Evolutionary conservation across 2,113 vertebrate genomes (phyloP), one percentile per base, ranked within the genome.

Genomic region (Rhabdornis inornatus): DNA sequence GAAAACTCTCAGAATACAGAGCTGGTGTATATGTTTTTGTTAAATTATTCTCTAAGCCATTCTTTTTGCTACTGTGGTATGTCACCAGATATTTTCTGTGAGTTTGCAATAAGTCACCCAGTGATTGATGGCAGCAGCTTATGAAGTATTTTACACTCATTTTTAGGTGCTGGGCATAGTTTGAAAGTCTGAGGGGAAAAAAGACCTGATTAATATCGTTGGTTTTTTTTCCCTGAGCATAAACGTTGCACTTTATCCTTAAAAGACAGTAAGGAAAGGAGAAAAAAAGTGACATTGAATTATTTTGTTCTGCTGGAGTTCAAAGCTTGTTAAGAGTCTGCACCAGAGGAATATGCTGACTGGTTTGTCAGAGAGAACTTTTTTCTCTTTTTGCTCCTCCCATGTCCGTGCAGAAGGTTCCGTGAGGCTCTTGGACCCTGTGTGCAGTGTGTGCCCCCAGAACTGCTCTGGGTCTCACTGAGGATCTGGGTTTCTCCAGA

Each of bases 401-500:
- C 1, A 0, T 53, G 60, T 33, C 50, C 3, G 3, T 7, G 4
- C 63, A 50, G 47, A 33, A 45, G 33, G 15, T 55, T 82, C 7
- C 9, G 28, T 14, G 13, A 15, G 83, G 40, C 35, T 39, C 33
- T 27, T 12, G 33, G 24, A 7, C 27, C 19, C 44, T 68, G 49
- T 13, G 22, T 50, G 49, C 44, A 20, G 35, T 1, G 21, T 14
- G 33, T 65, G 3, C 81, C 40, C 7, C 15, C 35, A 61, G 84
- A 21, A 3, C 22, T 14, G 25, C 2, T 25, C 12, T 37, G 42
- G 45, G 15, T 59, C n/a, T 2, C 15, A 0, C 14, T 19, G 60
- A 24, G 35, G 18, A 24, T 50, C 16, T 7, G 45, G 60, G 11
- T 42, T 44, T 24, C 64, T 57, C 10, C 7, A 45, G 75, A 30